A percentile compares a stretch with the other conserved stretches of the same genome.
These are phyloP conservation scores for Bombus difficillimus DNA, from an alignment of 1,140 invertebrate species.

Conservation along the genomic window DNA sequence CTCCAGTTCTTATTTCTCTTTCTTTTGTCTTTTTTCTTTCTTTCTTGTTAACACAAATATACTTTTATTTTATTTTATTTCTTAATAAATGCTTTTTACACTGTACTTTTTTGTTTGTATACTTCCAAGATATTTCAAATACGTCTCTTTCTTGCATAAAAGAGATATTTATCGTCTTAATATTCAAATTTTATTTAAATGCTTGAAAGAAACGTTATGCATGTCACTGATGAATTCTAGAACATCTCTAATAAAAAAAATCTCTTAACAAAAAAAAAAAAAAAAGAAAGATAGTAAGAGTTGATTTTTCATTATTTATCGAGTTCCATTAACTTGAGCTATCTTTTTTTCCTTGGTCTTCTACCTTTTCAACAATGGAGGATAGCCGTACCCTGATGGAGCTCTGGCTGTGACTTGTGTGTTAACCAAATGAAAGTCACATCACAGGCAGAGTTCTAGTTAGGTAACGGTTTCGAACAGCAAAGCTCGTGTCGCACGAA, in stretches of 20 bases:
- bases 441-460: constrained; percentile 97
- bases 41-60: constrained; percentile 2
- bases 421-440: constrained; percentile 85
- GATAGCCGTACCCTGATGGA: constrained; percentile 85
- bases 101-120: constrained; percentile 1
- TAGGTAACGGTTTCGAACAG: constrained; percentile 83
- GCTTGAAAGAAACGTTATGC: constrained; percentile 38
- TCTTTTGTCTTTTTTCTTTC: not conserved
- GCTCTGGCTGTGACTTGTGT: constrained; percentile 91
- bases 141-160: constrained; percentile 27
- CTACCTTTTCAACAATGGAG: constrained; percentile 56
- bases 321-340: constrained; percentile 9
- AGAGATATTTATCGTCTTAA: not conserved
- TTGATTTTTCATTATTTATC: not conserved
- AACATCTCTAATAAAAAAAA: not conserved
- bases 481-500: constrained; percentile 59
- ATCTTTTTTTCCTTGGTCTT: constrained; percentile 44
- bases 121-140: constrained; percentile 3
- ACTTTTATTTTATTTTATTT: constrained; percentile 15
- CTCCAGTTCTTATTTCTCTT: not conserved
- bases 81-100: constrained; percentile 26
- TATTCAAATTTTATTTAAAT: constrained; percentile 1
- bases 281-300: constrained; percentile 26
- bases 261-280: constrained; percentile 18
- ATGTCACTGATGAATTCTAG: constrained; percentile 36